These are phyloP conservation scores for Hippocampus kuda DNA, from an alignment of 2,797 vertebrate species.

Conservation along the genomic window DNA sequence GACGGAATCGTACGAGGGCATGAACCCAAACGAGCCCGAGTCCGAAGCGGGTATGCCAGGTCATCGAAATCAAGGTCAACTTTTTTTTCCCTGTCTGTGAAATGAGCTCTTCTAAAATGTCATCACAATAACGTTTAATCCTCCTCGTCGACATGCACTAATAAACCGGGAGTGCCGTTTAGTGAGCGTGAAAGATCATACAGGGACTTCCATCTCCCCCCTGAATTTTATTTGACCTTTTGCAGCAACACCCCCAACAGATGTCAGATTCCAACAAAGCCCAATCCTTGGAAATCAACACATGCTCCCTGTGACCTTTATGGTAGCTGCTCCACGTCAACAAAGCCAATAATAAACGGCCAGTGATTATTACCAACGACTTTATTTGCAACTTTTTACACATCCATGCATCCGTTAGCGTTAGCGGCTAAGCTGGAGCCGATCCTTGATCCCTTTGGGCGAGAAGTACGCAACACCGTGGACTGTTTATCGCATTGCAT, in stretches of 20 bases:
- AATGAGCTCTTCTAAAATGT: not conserved
- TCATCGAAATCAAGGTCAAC: not conserved
- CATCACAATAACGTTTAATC: not conserved
- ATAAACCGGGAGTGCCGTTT: not conserved
- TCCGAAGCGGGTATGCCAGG: not conserved
- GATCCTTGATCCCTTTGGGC: no score
- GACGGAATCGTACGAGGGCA: no score
- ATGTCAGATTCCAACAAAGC: not conserved
- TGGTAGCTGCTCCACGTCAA: not conserved
- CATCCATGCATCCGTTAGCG: not conserved
- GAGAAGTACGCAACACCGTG: no score
- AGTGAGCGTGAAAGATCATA: not conserved
- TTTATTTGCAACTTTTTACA: not conserved
- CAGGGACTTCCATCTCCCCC: not conserved
- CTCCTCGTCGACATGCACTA: not conserved
- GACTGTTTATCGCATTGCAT: no score
- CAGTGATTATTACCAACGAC: not conserved
- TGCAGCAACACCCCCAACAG: not conserved
- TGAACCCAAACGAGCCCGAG: no score
- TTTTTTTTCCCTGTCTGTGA: not conserved
- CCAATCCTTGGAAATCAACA: not conserved
- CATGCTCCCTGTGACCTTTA: not conserved
- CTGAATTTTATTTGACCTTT: not conserved
- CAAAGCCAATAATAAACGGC: not conserved
- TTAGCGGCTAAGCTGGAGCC: not conserved